Conservation (phyloP, 2,113 vertebrate species). For the Galeopterus variegatus region DNA sequence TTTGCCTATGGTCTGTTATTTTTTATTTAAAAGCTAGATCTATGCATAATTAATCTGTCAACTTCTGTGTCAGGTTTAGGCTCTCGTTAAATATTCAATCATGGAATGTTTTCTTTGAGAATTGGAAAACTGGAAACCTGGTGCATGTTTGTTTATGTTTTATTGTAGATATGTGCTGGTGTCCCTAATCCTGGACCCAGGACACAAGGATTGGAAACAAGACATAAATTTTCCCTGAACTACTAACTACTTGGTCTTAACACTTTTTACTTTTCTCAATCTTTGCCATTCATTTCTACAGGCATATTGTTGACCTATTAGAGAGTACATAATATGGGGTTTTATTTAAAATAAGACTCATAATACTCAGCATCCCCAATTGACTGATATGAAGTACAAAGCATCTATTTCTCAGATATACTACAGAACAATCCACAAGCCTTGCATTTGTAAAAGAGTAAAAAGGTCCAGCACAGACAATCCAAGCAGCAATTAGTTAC, state of each 20-base stretch:
- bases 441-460: background rate
- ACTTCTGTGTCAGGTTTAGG: background rate
- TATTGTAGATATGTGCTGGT: background rate
- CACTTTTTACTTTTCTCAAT: background rate
- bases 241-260: background rate
- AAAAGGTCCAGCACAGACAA: background rate
- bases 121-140: background rate
- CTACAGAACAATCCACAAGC: background rate
- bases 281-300: background rate
- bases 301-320: background rate
- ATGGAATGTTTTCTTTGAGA: background rate
- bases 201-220: background rate
- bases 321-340: background rate
- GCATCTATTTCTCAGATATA: background rate
- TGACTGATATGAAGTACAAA: background rate
- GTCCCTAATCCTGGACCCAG: background rate
- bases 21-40: background rate
- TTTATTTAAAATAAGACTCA: slow-evolving; percentile 3
- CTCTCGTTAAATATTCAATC: background rate
- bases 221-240: background rate
- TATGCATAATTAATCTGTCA: slow-evolving; percentile 29
- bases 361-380: background rate
- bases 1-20: background rate
- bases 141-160: background rate
- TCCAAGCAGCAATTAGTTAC: background rate